Percentiles rank a stretch among this genome's conserved stretches.
Evolutionary conservation across 1,140 invertebrate species (phyloP).

Genomic region (Tetragnatha versicolor): DNA sequence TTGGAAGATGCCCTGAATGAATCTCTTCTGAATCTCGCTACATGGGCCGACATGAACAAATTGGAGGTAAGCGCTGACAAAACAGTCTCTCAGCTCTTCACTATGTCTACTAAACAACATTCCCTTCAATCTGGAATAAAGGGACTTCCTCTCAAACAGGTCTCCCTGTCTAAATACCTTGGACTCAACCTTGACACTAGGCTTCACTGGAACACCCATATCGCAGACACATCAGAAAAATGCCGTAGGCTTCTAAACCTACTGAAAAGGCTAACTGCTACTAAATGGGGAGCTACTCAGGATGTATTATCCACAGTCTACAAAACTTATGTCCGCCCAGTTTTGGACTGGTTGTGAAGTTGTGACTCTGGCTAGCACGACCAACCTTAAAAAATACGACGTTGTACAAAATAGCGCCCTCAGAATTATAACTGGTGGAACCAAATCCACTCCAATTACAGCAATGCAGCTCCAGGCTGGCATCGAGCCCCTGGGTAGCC

Average conservation of each 20-base stretch:
- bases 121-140: not conserved
- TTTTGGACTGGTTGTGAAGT: not conserved
- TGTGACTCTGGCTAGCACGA: not conserved
- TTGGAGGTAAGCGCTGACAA: not conserved
- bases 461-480: not conserved
- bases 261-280: not conserved
- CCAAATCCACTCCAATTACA: not conserved
- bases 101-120: not conserved
- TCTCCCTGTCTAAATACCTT: not conserved
- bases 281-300: constrained; percentile 1
- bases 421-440: not conserved
- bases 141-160: not conserved
- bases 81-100: not conserved
- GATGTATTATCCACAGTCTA: constrained; percentile 5
- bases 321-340: not conserved
- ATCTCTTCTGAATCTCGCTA: not conserved
- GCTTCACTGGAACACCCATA: not conserved
- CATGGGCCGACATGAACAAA: not conserved
- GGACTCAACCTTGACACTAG: not conserved
- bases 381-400: not conserved
- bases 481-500: not conserved
- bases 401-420: constrained; percentile 7
- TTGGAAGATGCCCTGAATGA: not conserved
- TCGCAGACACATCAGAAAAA: not conserved
- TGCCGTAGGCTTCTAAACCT: not conserved